Conservation (phyloP, 2,797 vertebrate genomes). For the Glyptemys insculpta region DNA sequence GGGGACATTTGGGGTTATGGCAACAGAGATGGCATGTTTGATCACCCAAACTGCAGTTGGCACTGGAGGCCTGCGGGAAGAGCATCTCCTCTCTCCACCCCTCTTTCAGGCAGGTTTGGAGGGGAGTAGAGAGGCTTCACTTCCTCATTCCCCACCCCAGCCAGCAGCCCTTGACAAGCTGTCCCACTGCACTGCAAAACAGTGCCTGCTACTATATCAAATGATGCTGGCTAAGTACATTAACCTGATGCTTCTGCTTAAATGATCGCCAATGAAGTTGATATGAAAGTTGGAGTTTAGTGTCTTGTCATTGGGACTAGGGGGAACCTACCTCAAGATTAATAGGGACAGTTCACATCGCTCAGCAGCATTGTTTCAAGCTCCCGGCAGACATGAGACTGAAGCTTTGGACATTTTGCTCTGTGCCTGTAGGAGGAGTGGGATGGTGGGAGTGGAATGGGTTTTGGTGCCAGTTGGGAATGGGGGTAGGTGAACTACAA, state of each 20-base stretch:
- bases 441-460: too few species aligned
- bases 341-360: background rate
- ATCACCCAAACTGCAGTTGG: background rate
- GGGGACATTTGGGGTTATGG: too few species aligned
- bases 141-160: background rate
- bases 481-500: too few species aligned
- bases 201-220: background rate
- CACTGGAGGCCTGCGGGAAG: background rate
- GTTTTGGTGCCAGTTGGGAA: too few species aligned
- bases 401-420: too few species aligned
- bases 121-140: background rate
- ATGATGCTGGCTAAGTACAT: background rate
- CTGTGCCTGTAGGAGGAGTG: too few species aligned
- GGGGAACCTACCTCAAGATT: background rate
- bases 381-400: background rate
- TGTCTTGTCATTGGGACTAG: background rate
- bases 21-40: background rate
- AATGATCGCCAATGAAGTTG: background rate
- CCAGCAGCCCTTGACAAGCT: background rate
- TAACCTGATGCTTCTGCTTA: background rate
- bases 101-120: background rate
- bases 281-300: background rate
- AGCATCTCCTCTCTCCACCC: background rate
- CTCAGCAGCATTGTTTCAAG: background rate
- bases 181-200: background rate